A percentile compares a stretch with the other conserved stretches of the same genome.
Evolutionary conservation across 2,113 vertebrate genomes (phyloP).

Genomic region (Channa argus): DNA sequence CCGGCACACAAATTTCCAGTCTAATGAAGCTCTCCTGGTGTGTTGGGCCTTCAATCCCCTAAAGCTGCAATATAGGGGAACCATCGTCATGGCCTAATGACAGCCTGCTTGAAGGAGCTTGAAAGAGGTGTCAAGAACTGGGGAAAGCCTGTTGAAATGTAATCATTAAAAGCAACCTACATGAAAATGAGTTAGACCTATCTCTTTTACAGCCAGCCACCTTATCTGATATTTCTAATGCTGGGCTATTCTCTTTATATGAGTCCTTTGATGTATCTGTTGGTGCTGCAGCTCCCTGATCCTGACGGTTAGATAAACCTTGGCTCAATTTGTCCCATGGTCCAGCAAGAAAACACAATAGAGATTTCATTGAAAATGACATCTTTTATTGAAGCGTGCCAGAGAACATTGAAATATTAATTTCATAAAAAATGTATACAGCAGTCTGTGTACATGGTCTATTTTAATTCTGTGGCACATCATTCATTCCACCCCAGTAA

Average conservation of each 20-base stretch:
- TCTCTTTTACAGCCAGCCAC: conserved; percentile 63
- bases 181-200: conserved; percentile 76
- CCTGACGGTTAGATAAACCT: conserved; percentile 60
- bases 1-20: conserved; percentile 54
- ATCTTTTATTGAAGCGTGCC: conserved; percentile 83
- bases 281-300: conserved; percentile 51
- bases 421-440: conserved; percentile 84
- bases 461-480: conserved; percentile 83
- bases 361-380: conserved; percentile 77
- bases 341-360: conserved; percentile 70
- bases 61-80: conserved; percentile 61
- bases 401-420: conserved; percentile 81
- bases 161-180: conserved; percentile 80
- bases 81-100: conserved; percentile 73
- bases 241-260: conserved; percentile 69
- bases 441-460: conserved; percentile 78
- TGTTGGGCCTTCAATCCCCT: conserved; percentile 65
- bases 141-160: conserved; percentile 69
- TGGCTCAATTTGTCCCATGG: conserved; percentile 61
- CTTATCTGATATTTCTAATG: conserved; percentile 71
- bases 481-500: conserved; percentile 72
- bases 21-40: conserved; percentile 80
- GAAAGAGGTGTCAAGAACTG: conserved; percentile 69
- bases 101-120: conserved; percentile 75
- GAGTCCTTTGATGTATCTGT: conserved; percentile 65